Base-by-base conservation (phyloP, 2,888 invertebrate species). In the Nasonovia ribisnigri region DNA sequence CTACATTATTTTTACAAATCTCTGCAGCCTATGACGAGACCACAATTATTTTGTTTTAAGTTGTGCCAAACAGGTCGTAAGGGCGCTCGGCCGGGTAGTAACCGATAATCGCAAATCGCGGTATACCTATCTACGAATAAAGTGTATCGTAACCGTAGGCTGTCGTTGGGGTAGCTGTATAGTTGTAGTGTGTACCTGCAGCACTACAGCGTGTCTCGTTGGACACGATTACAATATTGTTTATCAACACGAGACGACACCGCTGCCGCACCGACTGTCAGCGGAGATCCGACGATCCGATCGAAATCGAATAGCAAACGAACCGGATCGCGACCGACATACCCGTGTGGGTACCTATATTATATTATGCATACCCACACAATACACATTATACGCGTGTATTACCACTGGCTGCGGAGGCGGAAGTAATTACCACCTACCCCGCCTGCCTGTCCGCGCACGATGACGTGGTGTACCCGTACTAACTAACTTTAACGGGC, bases 261-360 rank as follows among this genome's bases (percentile, higher is more conserved):
- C 16, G n/a, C n/a, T 16, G n/a, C 60, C 60, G 11, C 60, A 29
- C 29, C 29, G 60, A 67, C 67, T n/a, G 86, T 86, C 46, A 36
- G 36, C 42, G 88, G 88, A 88, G 88, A 88, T 88, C 88, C 57
- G 57, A 51, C n/a, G 57, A 89, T 46, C 89, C 46, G 84, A 84
- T 54, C 91, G 86, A 92, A 92, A 92, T 88, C 92, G 88, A 92
- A 92, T 48, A 29, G 20, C n/a, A 92, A 92, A 88, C 48, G 88
- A 67, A 92, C 92, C 92, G 92, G 51, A 92, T 67, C 91, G 84
- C 54, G 46, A 46, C 10, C 91, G 29, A 36, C 91, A 26, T 42
- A 24, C 51, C 36, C 4, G 88, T 6, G 36, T 77, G n/a, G 13
- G 29, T n/a, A 20, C 5, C n/a, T n/a, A n/a, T 36, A 26, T 67